phyloP scores from a whole-genome alignment of 2,888 invertebrate genomes.

The Heteromyza rotundicornis region DNA sequence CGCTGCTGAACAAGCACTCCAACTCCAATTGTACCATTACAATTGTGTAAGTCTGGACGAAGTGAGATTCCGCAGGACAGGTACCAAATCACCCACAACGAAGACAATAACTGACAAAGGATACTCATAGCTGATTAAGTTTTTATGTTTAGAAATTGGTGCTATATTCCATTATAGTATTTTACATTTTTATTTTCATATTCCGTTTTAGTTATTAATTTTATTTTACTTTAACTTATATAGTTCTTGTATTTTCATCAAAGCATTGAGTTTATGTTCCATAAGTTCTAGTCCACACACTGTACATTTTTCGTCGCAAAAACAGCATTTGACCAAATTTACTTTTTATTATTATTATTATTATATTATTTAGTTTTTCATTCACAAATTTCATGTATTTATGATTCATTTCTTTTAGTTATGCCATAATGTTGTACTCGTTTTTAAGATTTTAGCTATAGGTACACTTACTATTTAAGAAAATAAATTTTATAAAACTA shows the following conservation, averaged over 20 bases:
- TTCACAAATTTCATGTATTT: conserved; percentile 26
- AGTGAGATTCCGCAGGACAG: conserved; percentile 46
- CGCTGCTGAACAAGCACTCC: conserved; percentile 58
- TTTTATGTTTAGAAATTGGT: conserved; percentile 27
- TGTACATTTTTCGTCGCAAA: neutral
- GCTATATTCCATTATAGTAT: conserved; percentile 31
- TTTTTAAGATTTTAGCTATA: conserved; percentile 32
- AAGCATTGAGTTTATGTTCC: conserved; percentile 33
- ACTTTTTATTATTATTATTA: conserved; percentile 10
- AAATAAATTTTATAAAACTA: too few species aligned
- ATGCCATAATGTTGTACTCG: conserved; percentile 24
- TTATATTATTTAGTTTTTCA: neutral
- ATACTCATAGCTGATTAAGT: conserved; percentile 15
- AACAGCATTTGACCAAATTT: conserved; percentile 17
- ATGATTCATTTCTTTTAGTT: conserved; percentile 18
- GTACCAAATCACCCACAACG: conserved; percentile 27
- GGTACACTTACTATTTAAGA: too few species aligned
- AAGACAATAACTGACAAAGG: conserved; percentile 16
- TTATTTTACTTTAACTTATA: conserved; percentile 18
- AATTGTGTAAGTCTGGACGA: conserved; percentile 42
- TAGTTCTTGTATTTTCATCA: conserved; percentile 2
- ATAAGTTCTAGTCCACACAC: conserved; percentile 27
- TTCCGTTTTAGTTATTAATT: too few species aligned
- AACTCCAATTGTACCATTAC: conserved; percentile 57
- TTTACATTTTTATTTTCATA: too few species aligned